phyloP scores from a whole-genome alignment of 2,888 invertebrate species.

The Scrobipalpa atriplicella region DNA sequence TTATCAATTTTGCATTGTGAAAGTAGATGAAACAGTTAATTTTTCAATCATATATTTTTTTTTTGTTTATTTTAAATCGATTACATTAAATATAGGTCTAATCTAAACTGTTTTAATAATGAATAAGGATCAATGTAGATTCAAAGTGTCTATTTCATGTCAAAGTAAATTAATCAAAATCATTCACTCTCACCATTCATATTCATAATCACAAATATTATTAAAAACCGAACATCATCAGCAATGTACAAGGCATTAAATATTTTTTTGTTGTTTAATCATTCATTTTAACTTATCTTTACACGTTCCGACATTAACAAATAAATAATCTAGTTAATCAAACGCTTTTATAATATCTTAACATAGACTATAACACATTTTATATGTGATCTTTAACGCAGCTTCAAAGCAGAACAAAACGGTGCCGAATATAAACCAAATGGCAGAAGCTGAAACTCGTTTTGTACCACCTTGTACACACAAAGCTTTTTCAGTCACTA shows the following conservation, averaged over 20 bases:
- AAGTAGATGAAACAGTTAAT: neutral
- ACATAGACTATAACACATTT: conserved; percentile 50
- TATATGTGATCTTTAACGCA: conserved; percentile 31
- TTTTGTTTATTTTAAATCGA: neutral
- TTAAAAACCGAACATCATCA: conserved; percentile 28
- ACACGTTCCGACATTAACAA: conserved; percentile 47
- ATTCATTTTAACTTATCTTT: conserved; percentile 40
- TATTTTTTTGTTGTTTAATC: conserved; percentile 46
- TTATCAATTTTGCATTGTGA: neutral
- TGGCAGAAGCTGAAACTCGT: neutral
- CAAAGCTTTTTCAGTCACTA: conserved; percentile 1
- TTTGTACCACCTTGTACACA: neutral
- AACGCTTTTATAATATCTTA: conserved; percentile 39
- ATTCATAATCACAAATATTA: conserved; percentile 49
- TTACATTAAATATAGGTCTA: neutral
- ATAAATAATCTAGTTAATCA: conserved; percentile 50
- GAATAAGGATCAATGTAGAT: conserved; percentile 34
- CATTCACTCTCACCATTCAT: conserved; percentile 43
- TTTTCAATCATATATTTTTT: neutral
- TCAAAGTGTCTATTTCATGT: conserved; percentile 37
- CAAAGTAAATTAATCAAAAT: conserved; percentile 18
- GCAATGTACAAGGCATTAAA: conserved; percentile 51
- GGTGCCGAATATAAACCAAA: no score
- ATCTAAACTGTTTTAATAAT: neutral
- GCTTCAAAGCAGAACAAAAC: neutral